phyloP scores from a whole-genome alignment of 2,888 invertebrate genomes.

The Cephus sareptanus region DNA sequence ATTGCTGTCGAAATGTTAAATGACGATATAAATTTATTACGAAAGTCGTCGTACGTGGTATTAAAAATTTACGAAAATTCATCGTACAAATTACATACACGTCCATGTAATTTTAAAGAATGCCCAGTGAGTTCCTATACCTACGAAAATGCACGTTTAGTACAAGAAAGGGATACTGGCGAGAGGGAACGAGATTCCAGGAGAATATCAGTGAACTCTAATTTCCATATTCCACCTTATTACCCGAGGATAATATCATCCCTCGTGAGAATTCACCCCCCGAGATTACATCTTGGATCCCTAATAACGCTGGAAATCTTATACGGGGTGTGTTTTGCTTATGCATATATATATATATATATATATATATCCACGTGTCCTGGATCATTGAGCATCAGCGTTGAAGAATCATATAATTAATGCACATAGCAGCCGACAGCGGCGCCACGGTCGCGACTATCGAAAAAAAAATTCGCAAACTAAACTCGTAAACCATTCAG shows the following conservation, averaged over 20 bases:
- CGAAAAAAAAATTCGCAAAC: background rate
- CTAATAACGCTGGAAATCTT: background rate
- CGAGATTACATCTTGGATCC: conserved; percentile 36
- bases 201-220: background rate
- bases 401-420: background rate
- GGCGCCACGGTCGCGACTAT: background rate
- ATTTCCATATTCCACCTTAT: conserved; percentile 54
- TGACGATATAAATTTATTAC: background rate
- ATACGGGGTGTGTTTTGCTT: background rate
- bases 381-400: background rate
- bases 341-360: background rate
- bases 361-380: background rate
- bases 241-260: conserved; percentile 48
- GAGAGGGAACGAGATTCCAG: background rate
- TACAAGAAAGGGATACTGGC: background rate
- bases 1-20: background rate
- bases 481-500: background rate
- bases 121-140: background rate
- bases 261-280: conserved; percentile 44
- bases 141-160: background rate
- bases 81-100: conserved; percentile 25
- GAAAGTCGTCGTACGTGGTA: background rate
- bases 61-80: background rate
- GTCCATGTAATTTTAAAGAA: conserved; percentile 21
- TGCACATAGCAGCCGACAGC: background rate